These are phyloP conservation scores for Scyliorhinus canicula DNA, from an alignment of 2,797 vertebrate species.

Conservation along the genomic window DNA sequence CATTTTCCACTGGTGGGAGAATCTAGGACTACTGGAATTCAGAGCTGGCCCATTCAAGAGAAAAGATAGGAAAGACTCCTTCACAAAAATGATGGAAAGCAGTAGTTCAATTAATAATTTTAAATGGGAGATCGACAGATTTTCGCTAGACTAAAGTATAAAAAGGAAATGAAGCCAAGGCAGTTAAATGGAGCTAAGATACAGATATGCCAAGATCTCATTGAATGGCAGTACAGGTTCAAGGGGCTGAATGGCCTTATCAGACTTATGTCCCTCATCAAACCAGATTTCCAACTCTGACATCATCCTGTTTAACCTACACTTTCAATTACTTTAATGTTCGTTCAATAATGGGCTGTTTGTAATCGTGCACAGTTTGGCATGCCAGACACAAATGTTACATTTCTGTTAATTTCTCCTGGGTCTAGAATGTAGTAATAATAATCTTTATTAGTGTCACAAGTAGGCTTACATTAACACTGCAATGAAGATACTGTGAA, in stretches of 20 bases:
- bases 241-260: neutral
- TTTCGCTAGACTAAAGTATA: neutral
- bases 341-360: neutral
- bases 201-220: neutral
- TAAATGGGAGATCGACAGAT: neutral
- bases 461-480: too few species aligned
- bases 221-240: neutral
- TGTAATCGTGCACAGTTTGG: neutral
- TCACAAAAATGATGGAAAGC: neutral
- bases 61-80: neutral
- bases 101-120: neutral
- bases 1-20: neutral
- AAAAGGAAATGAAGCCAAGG: neutral
- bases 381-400: neutral
- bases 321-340: neutral
- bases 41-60: neutral
- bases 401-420: neutral
- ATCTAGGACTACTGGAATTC: neutral
- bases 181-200: neutral
- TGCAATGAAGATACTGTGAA: too few species aligned
- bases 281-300: neutral
- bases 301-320: neutral
- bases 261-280: neutral
- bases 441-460: too few species aligned
- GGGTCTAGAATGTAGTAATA: neutral